A percentile compares a stretch with the other conserved stretches of the same genome.
Evolutionary conservation across 2,797 vertebrate genomes (phyloP).

Genomic region (Sebastes itinus): DNA sequence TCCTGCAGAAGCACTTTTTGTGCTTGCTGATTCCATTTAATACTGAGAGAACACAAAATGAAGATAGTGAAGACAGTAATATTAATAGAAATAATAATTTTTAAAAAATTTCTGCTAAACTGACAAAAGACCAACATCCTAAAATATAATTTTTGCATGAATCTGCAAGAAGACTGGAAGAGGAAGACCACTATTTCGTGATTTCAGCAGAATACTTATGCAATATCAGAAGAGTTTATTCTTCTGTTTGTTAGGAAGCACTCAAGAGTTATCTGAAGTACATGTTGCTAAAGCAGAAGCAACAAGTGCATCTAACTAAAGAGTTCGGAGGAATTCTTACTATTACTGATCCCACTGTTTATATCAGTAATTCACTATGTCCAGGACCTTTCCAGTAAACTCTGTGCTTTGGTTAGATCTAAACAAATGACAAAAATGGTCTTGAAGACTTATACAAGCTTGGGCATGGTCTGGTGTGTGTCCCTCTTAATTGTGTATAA

Average conservation of each 20-base stretch:
- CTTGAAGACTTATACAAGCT: background rate
- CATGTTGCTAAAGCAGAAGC: slow-evolving; percentile 18
- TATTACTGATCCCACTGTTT: slow-evolving; percentile 46
- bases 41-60: background rate
- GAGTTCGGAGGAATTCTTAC: slow-evolving; percentile 25
- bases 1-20: background rate
- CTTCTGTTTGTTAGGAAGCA: slow-evolving; percentile 24
- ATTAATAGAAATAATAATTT: background rate
- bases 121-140: background rate
- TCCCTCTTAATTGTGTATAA: slow-evolving; percentile 21
- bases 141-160: background rate
- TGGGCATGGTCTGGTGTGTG: slow-evolving; percentile 9
- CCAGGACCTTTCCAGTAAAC: slow-evolving; percentile 54
- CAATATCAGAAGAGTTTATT: background rate
- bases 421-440: slow-evolving; percentile 61
- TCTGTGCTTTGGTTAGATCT: slow-evolving; percentile 36
- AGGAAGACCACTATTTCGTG: background rate
- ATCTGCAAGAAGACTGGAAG: background rate
- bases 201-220: background rate
- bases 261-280: slow-evolving; percentile 24
- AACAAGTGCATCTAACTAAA: background rate
- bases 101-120: fast-evolving
- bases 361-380: slow-evolving; percentile 26
- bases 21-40: background rate
- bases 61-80: background rate